Base-by-base conservation (phyloP, 2,888 invertebrate species). In the Eledone cirrhosa region DNA sequence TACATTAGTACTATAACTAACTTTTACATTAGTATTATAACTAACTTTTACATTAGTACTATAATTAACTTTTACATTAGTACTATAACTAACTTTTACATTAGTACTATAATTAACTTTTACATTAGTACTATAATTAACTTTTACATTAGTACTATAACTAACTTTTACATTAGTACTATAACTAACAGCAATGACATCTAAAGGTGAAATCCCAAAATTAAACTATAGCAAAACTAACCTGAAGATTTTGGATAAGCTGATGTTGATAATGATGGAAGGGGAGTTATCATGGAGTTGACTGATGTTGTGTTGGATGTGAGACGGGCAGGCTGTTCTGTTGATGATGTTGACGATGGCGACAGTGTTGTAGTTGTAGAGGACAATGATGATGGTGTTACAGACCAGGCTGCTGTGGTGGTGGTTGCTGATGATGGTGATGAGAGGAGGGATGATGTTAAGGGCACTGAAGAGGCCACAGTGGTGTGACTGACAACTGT, bases 221-320 rank as follows among this genome's bases (percentile, higher is more conserved):
- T n/a, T 24, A n/a, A 19, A 29, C 16, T 67, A 31, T n/a, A 29
- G 27, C 19, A 67, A 22, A 22, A 29, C 31, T 29, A n/a, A 67
- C 67, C 31, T 67, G 67, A 31, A 29, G 67, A 22, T n/a, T 27
- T 31, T 8, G 27, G 41, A 41, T 41, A 41, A 41, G 3, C 41
- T 41, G 41, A 41, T 2, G 41, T 41, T 41, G 41, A 41, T 41
- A 41, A 41, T 41, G 41, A 41, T 8, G 41, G 41, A 8, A 41
- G 3, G 41, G 41, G 41, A 16, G 29, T 48, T 41, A 41, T 24
- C 24, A 29, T n/a, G 11, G 33, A 24, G 5, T 59, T 48, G 41
- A 63, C 47, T 63, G 53, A 63, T 31, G 78, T 48, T 24, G 78
- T 63, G 29, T 31, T 47, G 75, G 59, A 63, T 41, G 65, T 48